Conservation (phyloP, 2,888 invertebrate species). For the Agrochola macilenta region DNA sequence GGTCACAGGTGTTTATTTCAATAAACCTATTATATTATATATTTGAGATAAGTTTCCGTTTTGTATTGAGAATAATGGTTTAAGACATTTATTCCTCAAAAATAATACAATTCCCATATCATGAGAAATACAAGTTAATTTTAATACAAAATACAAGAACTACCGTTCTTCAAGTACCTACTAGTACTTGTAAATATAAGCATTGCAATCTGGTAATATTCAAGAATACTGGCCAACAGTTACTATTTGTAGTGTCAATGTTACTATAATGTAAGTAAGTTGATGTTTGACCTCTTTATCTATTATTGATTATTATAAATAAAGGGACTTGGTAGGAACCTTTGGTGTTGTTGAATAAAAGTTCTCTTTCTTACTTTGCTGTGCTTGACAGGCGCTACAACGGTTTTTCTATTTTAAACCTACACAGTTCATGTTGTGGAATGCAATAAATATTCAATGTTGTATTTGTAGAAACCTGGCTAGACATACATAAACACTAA, state of each 20-base stretch:
- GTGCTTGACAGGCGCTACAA: no score
- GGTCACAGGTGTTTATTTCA: background rate
- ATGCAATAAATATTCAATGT: background rate
- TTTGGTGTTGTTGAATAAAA: background rate
- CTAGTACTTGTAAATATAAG: no score
- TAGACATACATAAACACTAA: background rate
- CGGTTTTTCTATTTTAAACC: background rate
- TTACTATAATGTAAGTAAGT: constrained; percentile 14
- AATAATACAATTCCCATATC: no score
- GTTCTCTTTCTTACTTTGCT: background rate
- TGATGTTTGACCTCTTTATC: constrained; percentile 52
- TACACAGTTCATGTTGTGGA: background rate
- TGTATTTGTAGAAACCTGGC: background rate
- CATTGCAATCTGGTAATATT: background rate
- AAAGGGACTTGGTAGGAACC: constrained; percentile 2
- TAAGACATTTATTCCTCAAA: no score
- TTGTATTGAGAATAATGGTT: background rate
- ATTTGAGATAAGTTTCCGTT: background rate
- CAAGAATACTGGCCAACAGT: background rate
- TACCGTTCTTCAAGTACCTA: no score
- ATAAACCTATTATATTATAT: background rate
- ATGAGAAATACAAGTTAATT: no score
- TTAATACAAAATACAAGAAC: no score
- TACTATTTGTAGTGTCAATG: constrained; percentile 34
- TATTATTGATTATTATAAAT: constrained; percentile 12